Evolutionary conservation across 2,888 invertebrate species (phyloP).

Genomic region (Eupithecia dodoneata): DNA sequence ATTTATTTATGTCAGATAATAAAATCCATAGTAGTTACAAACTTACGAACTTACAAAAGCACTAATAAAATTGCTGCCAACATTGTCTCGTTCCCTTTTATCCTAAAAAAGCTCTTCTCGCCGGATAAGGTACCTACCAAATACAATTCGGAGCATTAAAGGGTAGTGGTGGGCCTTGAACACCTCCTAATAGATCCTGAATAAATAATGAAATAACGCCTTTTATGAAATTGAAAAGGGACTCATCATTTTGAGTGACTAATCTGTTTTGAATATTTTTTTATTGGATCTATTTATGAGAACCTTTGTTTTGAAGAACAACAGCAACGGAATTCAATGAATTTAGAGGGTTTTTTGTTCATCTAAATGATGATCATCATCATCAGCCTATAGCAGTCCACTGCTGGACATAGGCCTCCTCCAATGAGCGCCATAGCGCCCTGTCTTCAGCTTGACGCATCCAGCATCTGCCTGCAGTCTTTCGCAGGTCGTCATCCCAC

Average conservation of each 20-base stretch:
- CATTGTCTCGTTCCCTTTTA: constrained; percentile 2
- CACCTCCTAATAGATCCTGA: constrained; percentile 19
- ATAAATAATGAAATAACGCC: constrained; percentile 31
- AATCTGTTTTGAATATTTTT: constrained; percentile 8
- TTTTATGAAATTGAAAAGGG: constrained; percentile 25
- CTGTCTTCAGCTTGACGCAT: too few species aligned
- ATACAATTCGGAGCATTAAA: constrained; percentile 12
- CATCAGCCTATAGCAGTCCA: too few species aligned
- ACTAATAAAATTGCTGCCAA: neutral
- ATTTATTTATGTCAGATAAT: too few species aligned
- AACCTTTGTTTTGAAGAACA: neutral
- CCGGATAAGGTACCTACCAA: neutral
- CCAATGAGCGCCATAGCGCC: too few species aligned
- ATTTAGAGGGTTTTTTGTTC: neutral
- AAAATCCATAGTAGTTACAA: too few species aligned
- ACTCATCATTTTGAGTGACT: constrained; percentile 14
- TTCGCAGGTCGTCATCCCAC: too few species aligned
- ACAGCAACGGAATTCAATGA: neutral
- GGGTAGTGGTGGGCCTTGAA: constrained; percentile 10
- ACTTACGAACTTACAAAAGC: neutral
- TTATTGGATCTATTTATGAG: neutral
- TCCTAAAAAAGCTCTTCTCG: constrained; percentile 8
- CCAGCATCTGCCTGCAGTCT: too few species aligned
- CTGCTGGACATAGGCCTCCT: too few species aligned
- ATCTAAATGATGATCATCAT: too few species aligned